These are phyloP conservation scores for Aldabrachelys gigantea DNA, from an alignment of 2,113 vertebrate genomes.

Conservation along the genomic window DNA sequence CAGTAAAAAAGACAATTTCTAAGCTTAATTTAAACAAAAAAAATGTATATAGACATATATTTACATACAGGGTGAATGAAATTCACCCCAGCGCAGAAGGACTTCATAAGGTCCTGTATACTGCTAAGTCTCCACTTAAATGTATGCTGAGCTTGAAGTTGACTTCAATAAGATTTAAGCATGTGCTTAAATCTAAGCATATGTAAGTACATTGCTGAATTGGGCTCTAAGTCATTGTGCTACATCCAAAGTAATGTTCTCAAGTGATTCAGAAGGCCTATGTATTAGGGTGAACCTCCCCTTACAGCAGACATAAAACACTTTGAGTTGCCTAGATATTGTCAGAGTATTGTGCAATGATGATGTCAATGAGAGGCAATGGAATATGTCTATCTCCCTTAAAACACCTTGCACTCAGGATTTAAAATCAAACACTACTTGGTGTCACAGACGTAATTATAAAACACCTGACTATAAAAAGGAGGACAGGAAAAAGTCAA, in stretches of 20 bases:
- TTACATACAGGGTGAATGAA: not conserved
- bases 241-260: not conserved
- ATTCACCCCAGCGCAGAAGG: not conserved
- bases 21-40: not conserved
- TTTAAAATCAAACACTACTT: not conserved
- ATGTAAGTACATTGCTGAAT: not conserved
- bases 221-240: not conserved
- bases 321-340: not conserved
- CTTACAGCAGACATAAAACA: not conserved
- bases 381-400: not conserved
- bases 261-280: not conserved
- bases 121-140: not conserved
- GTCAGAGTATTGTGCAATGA: not conserved
- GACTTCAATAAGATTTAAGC: not conserved
- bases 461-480: not conserved
- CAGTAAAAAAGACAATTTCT: not conserved
- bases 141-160: not conserved
- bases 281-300: rapidly evolving
- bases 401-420: not conserved
- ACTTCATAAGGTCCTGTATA: rapidly evolving
- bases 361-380: not conserved
- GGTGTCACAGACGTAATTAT: not conserved
- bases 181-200: not conserved
- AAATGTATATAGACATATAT: not conserved
- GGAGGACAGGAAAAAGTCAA: not conserved